Evolutionary conservation across 2,888 invertebrate species (phyloP), one percentile per base, ranked within the genome.

Genomic region (Eudasyphora cyanicolor): DNA sequence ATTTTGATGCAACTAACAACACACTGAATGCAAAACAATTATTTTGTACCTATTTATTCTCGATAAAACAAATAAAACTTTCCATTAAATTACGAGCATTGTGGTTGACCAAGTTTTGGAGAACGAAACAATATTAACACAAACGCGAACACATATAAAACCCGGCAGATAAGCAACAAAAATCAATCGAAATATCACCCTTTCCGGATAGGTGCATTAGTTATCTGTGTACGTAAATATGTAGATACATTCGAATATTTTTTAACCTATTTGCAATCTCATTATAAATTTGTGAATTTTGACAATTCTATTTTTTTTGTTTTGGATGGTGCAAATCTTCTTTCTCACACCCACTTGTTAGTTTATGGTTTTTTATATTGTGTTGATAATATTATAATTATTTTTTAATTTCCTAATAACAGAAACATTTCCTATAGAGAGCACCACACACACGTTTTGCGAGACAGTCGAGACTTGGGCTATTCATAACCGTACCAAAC

Each of bases 401-500:
- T 27, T 57, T 24, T 5, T 51, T 51, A 10, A 21, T 51, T 21
- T 57, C 24, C 8, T 24, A 27, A 57, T 14, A 27, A 27, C n/a
- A n/a, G n/a, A n/a, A n/a, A n/a, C 1, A 10, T 24, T 10, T 24
- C 1, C 14, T 45, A 14, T 57, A 27, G 0, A 57, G 7, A 12
- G 21, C 27, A 57, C 10, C 14, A 24, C 57, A 27, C 7, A 27
- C 27, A 45, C 29, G 14, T 32, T n/a, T 27, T n/a, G n/a, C 38
- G 24, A 19, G 67, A 67, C 67, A 64, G 54, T 21, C 38, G 12
- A 42, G 8, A 14, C 57, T 24, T 57, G 51, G 60, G 21, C 49
- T 79, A 35, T 77, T 35, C 77, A 27, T 21, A 64, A 19, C 19
- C 14, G 32, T 14, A 45, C 57, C 67, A 81, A 84, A 69, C 84